A percentile compares a stretch with the other conserved stretches of the same genome.
These are phyloP conservation scores for Geotrypetes seraphini DNA, from an alignment of 2,797 vertebrate genomes.

Conservation along the genomic window DNA sequence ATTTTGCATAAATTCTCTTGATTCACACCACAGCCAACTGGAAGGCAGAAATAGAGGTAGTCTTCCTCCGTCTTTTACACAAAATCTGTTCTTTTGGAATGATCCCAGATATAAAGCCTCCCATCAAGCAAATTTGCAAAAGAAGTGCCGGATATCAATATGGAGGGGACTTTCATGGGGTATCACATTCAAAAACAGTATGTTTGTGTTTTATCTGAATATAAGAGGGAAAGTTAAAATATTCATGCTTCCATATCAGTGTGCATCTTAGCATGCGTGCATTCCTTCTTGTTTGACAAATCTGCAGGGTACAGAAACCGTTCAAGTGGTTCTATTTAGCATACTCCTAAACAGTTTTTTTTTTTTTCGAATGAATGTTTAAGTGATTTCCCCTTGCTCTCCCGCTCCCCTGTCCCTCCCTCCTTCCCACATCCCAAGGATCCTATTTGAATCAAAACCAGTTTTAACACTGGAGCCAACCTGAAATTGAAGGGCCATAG, in stretches of 20 bases:
- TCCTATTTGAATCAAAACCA: conserved; percentile 38
- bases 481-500: conserved; percentile 27
- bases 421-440: too few relatives aligned
- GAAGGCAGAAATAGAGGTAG: conserved; percentile 29
- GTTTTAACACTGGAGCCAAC: conserved; percentile 12
- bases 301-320: conserved; percentile 38
- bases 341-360: conserved; percentile 42
- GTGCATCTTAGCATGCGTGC: conserved; percentile 12
- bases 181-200: conserved; percentile 35
- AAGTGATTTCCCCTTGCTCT: conserved; percentile 46
- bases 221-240: conserved; percentile 38
- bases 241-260: conserved; percentile 28
- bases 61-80: conserved; percentile 36
- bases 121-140: conserved; percentile 25
- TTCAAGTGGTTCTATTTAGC: conserved; percentile 33
- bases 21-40: conserved; percentile 19
- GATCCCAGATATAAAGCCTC: conserved; percentile 30
- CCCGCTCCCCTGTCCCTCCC: too few relatives aligned
- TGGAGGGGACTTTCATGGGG: conserved; percentile 28
- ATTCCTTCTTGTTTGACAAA: conserved; percentile 37
- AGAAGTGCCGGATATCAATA: conserved; percentile 25
- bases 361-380: conserved; percentile 51
- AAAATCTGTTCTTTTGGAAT: conserved; percentile 37
- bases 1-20: conserved; percentile 22
- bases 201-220: conserved; percentile 35